Percentiles rank a stretch among this genome's conserved stretches.
Evolutionary conservation across 1,140 invertebrate species (phyloP).

Genomic region (Pteromalus puparum): DNA sequence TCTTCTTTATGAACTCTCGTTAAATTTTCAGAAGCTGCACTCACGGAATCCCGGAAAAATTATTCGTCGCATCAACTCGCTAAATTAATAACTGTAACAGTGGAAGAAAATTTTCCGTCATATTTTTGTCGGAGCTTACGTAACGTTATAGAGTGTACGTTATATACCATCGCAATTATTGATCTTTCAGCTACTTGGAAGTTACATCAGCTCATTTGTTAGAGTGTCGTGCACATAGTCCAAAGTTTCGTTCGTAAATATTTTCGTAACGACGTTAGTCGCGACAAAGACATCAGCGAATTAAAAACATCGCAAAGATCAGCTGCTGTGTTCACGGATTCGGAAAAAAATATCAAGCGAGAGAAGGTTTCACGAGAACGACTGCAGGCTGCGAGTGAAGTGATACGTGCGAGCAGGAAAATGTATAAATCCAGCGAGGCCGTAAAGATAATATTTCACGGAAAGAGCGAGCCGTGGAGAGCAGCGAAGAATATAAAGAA

Average conservation of each 20-base stretch:
- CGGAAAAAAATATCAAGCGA: background rate
- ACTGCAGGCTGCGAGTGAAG: background rate
- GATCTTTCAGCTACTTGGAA: no score
- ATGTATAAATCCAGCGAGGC: conserved; percentile 13
- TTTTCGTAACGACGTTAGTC: no score
- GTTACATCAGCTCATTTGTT: no score
- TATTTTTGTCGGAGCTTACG: no score
- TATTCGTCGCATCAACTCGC: background rate
- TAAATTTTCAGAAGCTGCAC: conserved; percentile 38
- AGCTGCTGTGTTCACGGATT: background rate
- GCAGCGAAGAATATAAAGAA: conserved; percentile 23
- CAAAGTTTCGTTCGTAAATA: no score
- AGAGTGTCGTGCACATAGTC: no score
- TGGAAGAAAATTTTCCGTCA: no score
- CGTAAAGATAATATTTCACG: conserved; percentile 37
- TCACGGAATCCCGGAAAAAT: background rate
- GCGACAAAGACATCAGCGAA: no score
- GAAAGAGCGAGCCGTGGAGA: background rate
- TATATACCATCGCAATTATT: no score
- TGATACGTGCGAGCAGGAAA: background rate
- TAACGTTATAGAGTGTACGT: no score
- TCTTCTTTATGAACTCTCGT: conserved; percentile 57
- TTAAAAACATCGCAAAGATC: background rate
- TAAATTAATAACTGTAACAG: no score
- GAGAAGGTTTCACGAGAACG: background rate